These are phyloP conservation scores for Amphipoea oculea DNA, from an alignment of 2,888 invertebrate genomes.

Conservation along the genomic window DNA sequence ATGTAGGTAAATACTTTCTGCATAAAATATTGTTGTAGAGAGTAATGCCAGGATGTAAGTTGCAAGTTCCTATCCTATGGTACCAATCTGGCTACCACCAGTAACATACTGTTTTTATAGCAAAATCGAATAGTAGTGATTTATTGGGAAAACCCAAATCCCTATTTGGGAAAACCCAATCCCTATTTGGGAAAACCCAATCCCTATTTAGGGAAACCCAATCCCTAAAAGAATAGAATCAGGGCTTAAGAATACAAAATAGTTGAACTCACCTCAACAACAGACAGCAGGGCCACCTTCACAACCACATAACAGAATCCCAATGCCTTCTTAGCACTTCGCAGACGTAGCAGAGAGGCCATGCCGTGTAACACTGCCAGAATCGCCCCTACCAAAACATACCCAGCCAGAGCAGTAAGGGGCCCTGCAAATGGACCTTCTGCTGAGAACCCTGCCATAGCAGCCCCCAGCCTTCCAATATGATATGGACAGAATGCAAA, in stretches of 20 bases:
- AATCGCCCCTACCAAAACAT: conserved; percentile 96
- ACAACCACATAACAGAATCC: conserved; percentile 98
- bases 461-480: conserved; percentile 96
- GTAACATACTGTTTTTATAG: neutral
- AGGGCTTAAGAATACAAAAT: neutral
- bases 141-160: neutral
- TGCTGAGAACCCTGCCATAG: conserved; percentile 87
- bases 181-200: neutral
- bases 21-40: neutral
- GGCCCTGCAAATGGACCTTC: conserved; percentile 97
- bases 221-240: no score
- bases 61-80: neutral
- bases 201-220: neutral
- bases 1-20: neutral
- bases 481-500: conserved; percentile 99
- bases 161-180: neutral
- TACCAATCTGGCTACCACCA: neutral
- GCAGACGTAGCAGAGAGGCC: conserved; percentile 94
- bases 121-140: neutral
- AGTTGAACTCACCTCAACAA: conserved; percentile 95
- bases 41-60: neutral
- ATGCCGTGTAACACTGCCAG: conserved; percentile 96
- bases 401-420: conserved; percentile 97
- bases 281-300: conserved; percentile 97
- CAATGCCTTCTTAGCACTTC: conserved; percentile 95